Base-by-base conservation (phyloP, 2,888 invertebrate species). In the Oconnorella tubifera region DNA sequence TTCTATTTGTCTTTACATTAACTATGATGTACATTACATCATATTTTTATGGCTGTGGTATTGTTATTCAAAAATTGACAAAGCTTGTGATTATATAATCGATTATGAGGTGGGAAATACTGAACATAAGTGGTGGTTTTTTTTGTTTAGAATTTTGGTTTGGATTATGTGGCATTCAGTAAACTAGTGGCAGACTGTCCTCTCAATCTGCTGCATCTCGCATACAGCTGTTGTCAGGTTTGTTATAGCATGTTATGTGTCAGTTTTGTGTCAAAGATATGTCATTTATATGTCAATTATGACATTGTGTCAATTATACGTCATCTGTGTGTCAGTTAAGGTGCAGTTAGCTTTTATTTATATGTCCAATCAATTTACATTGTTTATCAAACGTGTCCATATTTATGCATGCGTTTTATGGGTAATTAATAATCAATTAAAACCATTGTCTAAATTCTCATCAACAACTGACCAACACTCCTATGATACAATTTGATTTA, bases 121-220 rank as follows among this genome's bases (percentile, higher is more conserved):
- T n/a, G n/a, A n/a, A n/a, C 6, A 6, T 40, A 19, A 40, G 40
- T 40, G 40, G 6, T 14, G 40, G 19, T 40, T 40, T 19, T 40
- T 1, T 28, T 3, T 48, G 80, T 80, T 6, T 74, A 83, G 79
- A 92, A 93, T 81, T 97, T 96, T 85, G 97, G 96, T 74, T 88
- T 97, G 78, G 95, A 97, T 85, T 96, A 97, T 85, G 87, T 93
- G 83, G 91, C 91, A 73, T 94, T 97, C 81, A 89, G 91, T 78
- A 91, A 93, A 79, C 87, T 94, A 73, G 82, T 83, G 59, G 80
- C 79, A 6, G 83, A 83, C 67, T 84, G 84, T 66, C 84, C 84
- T 1, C 27, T 64, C 6, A 50, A 29, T 25, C 81, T 84, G 64
- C 75, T 96, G 70, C 87, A 91, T 81, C 87, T 95, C 75, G 92